Percentiles rank a stretch among this genome's conserved stretches.
These are phyloP conservation scores for Channallabes apus DNA, from an alignment of 2,797 vertebrate genomes.

Conservation along the genomic window DNA sequence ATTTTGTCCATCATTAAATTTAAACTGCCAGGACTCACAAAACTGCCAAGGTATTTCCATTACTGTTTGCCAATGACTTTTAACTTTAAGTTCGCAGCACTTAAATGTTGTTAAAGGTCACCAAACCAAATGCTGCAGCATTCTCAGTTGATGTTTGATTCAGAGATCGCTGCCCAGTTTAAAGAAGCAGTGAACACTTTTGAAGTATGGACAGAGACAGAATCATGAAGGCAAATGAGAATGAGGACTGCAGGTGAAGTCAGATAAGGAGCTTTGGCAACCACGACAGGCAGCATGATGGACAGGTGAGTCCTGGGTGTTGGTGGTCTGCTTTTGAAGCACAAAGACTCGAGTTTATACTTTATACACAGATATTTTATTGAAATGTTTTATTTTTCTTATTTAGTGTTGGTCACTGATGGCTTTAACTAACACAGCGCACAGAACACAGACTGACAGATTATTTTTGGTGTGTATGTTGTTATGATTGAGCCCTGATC, in stretches of 20 bases:
- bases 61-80: background rate
- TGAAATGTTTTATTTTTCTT: background rate
- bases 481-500: background rate
- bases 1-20: background rate
- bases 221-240: background rate
- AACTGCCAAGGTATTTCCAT: background rate
- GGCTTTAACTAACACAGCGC: background rate
- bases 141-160: background rate
- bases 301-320: conserved; percentile 16
- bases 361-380: background rate
- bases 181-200: background rate
- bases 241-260: background rate
- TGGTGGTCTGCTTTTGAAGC: background rate
- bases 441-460: background rate
- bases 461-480: background rate
- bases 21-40: background rate
- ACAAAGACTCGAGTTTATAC: background rate
- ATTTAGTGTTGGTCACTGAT: background rate
- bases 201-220: background rate
- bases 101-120: background rate
- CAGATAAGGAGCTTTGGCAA: background rate
- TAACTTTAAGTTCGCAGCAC: background rate
- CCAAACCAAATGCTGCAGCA: background rate
- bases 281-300: background rate
- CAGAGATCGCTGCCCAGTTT: background rate